A percentile compares a stretch with the other conserved stretches of the same genome.
Conservation (phyloP, 2,113 vertebrate genomes). For the Triplophysa rosa region DNA sequence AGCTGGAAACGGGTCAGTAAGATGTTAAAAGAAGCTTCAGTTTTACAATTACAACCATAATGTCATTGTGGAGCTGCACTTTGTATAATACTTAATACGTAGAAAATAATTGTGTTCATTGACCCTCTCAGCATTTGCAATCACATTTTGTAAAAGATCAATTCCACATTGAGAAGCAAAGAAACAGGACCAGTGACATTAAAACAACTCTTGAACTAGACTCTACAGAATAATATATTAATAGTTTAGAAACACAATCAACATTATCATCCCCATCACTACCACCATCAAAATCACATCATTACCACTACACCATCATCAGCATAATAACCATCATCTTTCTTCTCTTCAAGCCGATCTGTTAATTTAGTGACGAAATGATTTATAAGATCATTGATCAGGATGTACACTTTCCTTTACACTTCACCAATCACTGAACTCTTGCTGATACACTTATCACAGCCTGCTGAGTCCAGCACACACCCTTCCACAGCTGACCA, state of each 20-base stretch:
- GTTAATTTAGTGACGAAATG: conserved; percentile 10
- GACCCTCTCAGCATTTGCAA: background rate
- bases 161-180: background rate
- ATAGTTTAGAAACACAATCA: background rate
- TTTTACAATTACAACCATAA: background rate
- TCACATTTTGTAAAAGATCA: background rate
- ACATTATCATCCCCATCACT: background rate
- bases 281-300: background rate
- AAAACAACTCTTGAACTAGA: background rate
- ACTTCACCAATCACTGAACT: conserved; percentile 14
- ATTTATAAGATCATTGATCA: conserved; percentile 25
- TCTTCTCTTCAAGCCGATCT: background rate
- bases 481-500: background rate
- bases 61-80: background rate
- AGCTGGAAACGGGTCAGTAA: conserved; percentile 10
- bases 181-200: background rate
- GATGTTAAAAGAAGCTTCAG: conserved; percentile 3
- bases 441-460: conserved; percentile 17
- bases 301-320: background rate
- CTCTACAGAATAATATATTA: background rate
- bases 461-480: conserved; percentile 13
- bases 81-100: background rate
- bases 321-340: background rate
- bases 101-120: background rate
- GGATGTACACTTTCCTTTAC: conserved; percentile 6